Evolutionary conservation across 2,888 invertebrate genomes (phyloP), one percentile per base, ranked within the genome.

Genomic region (Silvanus unidentatus): DNA sequence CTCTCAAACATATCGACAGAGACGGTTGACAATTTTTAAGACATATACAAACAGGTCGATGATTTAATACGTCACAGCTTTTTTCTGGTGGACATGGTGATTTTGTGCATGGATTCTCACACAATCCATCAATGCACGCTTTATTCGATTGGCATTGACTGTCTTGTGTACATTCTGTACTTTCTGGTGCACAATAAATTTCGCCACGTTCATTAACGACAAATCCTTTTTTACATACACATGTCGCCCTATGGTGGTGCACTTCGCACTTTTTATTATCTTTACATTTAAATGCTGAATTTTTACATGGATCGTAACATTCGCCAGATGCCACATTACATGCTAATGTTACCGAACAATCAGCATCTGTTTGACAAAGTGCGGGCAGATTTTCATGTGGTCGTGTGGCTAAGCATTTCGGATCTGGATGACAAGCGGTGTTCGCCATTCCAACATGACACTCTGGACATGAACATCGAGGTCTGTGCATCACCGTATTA

Each of bases 251-350:
- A 69, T 93, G 93, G 62, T 84, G 82, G 57, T 88, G 82, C 27
- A 91, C 91, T 75, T 89, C 88, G 71, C 94, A 94, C 71, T 84
- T 86, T 70, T 92, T 92, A 70, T 88, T 88, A 58, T 80, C 78
- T 56, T 81, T 82, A 69, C 93, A 93, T 55, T 78, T 80, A 61
- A 84, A 80, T 52, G 79, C 77, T 27, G 80, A 77, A 54, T 73
- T 75, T 52, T 80, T 71, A 68, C 92, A 92, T 13, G 92, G 92
- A 70, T 90, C 88, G 52, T 80, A 80, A 64, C 92, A 92, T 66
- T 84, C 81, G 50, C 82, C 84, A 34, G 81, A 80, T 41, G 69
- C 73, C 22, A 74, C 66, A 67, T 88, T 83, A 66, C 92, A 93
- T 48, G 86, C 81, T 54, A 86, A 70, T 58, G 81, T 81, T 45